Percentiles rank a stretch among this genome's conserved stretches.
These are phyloP conservation scores for Acronicta psi DNA, from an alignment of 2,888 invertebrate species.

Conservation along the genomic window DNA sequence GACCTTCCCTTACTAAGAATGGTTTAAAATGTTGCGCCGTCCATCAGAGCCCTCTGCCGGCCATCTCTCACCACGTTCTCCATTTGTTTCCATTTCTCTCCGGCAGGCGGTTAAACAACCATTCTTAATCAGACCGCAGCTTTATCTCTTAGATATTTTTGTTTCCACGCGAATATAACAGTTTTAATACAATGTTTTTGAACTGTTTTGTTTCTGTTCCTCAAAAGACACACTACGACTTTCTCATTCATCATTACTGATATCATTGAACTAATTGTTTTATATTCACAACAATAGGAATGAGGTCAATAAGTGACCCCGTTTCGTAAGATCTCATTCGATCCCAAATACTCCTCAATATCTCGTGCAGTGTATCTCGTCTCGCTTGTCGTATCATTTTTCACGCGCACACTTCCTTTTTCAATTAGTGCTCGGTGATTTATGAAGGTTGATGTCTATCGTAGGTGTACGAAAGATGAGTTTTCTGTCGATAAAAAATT, in stretches of 20 bases:
- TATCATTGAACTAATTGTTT: no score
- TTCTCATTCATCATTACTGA: no score
- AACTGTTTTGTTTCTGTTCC: no score
- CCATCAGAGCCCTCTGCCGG: conserved; percentile 31
- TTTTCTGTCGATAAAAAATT: no score
- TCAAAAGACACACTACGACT: no score
- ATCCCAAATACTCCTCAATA: not conserved
- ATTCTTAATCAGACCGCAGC: conserved; percentile 59
- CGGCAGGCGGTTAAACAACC: conserved; percentile 58
- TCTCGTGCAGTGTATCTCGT: conserved; percentile 44
- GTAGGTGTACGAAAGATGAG: no score
- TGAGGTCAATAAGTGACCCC: no score
- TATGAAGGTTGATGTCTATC: conserved; percentile 39
- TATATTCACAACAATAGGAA: no score
- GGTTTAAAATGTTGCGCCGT: conserved; percentile 1
- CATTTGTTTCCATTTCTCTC: conserved; percentile 64
- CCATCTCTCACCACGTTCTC: conserved; percentile 46
- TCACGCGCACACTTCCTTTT: conserved; percentile 54
- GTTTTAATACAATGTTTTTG: no score
- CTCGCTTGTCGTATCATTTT: conserved; percentile 59
- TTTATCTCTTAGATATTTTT: conserved; percentile 3
- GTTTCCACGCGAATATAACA: no score
- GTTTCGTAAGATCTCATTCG: no score
- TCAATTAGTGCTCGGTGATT: conserved; percentile 65
- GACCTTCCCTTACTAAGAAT: not conserved